phyloP scores from a whole-genome alignment of 2,113 vertebrate genomes.

The Anarrhichthys ocellatus region DNA sequence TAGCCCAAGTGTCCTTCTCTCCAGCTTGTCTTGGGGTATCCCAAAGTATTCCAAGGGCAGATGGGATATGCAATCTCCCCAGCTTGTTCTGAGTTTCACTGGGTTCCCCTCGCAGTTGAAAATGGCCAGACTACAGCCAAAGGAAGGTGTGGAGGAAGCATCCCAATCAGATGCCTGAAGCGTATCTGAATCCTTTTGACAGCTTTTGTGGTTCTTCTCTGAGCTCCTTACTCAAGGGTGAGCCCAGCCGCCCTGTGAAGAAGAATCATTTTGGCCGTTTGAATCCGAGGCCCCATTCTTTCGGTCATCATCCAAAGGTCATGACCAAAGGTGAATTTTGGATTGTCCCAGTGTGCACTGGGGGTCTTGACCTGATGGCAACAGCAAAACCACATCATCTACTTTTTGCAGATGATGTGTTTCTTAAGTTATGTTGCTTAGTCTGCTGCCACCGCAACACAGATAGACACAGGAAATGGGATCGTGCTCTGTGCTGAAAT shows the following conservation, averaged over 20 bases:
- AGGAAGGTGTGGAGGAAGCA: neutral
- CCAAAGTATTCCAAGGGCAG: neutral
- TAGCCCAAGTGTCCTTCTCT: neutral
- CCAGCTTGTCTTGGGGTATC: neutral
- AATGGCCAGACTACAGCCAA: neutral
- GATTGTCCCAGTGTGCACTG: neutral
- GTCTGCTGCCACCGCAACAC: neutral
- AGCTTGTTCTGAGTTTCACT: neutral
- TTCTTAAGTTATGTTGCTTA: neutral
- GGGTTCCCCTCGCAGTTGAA: neutral
- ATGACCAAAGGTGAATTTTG: neutral
- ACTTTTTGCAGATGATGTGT: neutral
- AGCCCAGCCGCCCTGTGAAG: no score
- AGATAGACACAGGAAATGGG: neutral
- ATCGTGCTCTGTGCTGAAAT: neutral
- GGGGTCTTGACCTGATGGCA: neutral
- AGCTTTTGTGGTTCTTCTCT: neutral
- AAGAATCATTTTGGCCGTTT: no score
- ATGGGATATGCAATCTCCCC: neutral
- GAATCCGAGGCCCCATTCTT: no score
- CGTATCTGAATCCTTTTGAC: neutral
- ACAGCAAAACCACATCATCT: neutral
- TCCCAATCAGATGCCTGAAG: neutral
- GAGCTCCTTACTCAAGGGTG: neutral
- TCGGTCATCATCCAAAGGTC: neutral